These are phyloP conservation scores for Sarcophaga carnaria DNA, from an alignment of 2,888 invertebrate species.

Conservation along the genomic window DNA sequence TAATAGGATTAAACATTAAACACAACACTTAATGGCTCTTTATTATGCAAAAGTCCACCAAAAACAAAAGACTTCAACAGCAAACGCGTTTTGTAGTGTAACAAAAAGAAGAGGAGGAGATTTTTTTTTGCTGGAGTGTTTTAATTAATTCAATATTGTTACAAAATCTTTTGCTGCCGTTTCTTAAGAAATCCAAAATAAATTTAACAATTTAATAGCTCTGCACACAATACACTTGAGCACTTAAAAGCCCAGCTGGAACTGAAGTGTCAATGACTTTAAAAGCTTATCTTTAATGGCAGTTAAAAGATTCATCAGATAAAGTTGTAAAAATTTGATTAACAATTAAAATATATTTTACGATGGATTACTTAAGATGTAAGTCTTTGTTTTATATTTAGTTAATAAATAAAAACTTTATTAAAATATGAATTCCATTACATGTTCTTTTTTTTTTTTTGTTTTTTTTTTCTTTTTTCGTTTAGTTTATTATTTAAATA, in stretches of 20 bases:
- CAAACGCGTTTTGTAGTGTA: not conserved
- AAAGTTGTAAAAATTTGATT: too few species aligned
- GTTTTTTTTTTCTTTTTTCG: not conserved
- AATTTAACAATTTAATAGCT: not conserved
- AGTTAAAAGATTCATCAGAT: too few species aligned
- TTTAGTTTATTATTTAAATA: not conserved
- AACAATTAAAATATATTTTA: too few species aligned
- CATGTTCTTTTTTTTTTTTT: not conserved
- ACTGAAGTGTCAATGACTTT: not conserved
- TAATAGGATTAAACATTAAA: not conserved
- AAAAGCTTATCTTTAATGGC: too few species aligned
- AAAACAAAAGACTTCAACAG: not conserved
- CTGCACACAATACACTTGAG: not conserved
- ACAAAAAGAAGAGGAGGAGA: not conserved
- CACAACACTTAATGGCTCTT: not conserved
- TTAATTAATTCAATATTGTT: not conserved
- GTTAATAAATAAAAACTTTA: not conserved
- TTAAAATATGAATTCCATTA: not conserved
- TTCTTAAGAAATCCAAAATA: not conserved
- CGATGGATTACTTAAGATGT: too few species aligned
- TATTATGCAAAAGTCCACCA: not conserved
- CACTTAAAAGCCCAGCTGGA: not conserved
- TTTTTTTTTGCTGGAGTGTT: not conserved
- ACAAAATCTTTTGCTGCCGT: not conserved
- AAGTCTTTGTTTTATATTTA: conserved; percentile 44